Evolutionary conservation across 2,888 invertebrate genomes (phyloP).

Genomic region (Aphidoletes aphidimyza): DNA sequence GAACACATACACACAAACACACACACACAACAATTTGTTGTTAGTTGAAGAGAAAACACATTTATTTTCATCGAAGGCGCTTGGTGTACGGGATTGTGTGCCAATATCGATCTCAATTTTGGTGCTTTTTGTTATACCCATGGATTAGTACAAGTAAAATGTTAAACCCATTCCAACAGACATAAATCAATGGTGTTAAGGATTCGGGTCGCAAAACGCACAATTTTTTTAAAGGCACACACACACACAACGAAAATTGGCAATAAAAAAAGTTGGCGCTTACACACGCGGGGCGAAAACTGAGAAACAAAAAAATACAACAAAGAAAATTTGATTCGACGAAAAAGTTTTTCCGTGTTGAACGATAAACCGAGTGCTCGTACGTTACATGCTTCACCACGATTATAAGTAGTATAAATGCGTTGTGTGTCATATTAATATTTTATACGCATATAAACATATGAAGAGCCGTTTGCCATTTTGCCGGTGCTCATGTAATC

Average conservation of each 20-base stretch:
- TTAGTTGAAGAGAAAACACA: no score
- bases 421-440: background rate
- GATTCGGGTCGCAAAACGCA: background rate
- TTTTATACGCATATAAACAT: background rate
- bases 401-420: background rate
- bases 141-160: no score
- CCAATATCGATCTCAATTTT: no score
- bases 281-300: no score
- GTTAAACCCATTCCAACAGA: background rate
- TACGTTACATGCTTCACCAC: background rate
- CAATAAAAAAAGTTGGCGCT: background rate
- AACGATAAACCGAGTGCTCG: background rate
- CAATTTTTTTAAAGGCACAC: background rate
- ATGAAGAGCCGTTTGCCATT: background rate
- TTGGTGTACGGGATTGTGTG: no score
- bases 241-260: background rate
- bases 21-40: no score
- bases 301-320: background rate
- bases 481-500: background rate
- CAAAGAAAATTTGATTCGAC: background rate
- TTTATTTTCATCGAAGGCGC: no score
- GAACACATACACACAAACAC: no score
- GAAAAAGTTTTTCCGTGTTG: background rate
- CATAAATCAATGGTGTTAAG: background rate
- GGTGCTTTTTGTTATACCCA: no score